Base-by-base conservation (phyloP, 2,888 invertebrate genomes). In the Lycia hirtaria region DNA sequence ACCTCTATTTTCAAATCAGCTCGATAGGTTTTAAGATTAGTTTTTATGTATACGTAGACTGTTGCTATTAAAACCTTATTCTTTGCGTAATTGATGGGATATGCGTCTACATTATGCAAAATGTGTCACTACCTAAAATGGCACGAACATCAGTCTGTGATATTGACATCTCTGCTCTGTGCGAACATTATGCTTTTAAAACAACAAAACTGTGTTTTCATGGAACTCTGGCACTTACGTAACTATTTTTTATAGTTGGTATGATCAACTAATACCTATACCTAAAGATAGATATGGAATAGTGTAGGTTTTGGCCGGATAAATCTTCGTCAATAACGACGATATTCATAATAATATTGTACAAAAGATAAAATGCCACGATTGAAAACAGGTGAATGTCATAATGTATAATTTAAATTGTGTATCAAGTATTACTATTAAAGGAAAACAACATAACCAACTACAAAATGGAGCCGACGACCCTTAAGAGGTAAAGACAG, bases 221-320 rank as follows among this genome's bases (percentile, higher is more conserved):
- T 51, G 54, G 73, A 70, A 78, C 73, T 78, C 78, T 79, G 75
- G 73, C 84, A 84, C 83, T 85, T 82, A 81, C 85, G 85, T 83
- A 81, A 85, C 63, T 41, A 65, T 69, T 81, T 82, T 82, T 82
- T 81, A 75, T 73, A 60, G 67, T 60, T 37, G 41, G 47, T 63
- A 56, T 57, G 67, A 75, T 75, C 74, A 74, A 71, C 49, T 37
- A 48, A 30, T 54, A 40, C 26, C 40, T 32, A 22, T 47, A 47
- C 33, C 45, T 51, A 45, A 30, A 19, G 67, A 65, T 69, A 67
- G 72, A 66, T 63, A 65, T 67, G 63, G 17, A 38, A 17, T n/a
- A 7, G 10, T 38, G 5, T 3, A 5, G 19, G n/a, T 15, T 53
- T 58, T 45, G 20, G 38, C 43, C 58, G 53, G 38, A 38, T 35